phyloP scores from a whole-genome alignment of 1,140 invertebrate species.

The Laupala kohalensis region DNA sequence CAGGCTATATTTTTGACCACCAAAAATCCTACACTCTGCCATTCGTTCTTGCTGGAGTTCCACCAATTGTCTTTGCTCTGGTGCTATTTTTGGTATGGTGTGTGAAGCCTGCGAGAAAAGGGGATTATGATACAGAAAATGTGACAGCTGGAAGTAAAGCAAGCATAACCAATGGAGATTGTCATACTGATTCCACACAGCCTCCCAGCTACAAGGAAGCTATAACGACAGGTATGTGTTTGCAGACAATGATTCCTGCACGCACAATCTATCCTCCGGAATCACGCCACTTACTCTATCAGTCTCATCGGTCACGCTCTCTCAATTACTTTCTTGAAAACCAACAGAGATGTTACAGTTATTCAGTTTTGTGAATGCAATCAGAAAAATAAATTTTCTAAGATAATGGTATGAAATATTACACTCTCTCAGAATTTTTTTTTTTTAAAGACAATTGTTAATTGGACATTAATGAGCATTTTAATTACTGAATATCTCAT shows the following conservation, averaged over 20 bases:
- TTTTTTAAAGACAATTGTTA: too few species aligned
- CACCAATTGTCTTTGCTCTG: constrained; percentile 65
- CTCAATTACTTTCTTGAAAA: neutral
- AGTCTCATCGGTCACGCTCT: neutral
- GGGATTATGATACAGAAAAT: neutral
- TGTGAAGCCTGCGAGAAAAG: constrained; percentile 28
- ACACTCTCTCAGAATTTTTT: too few species aligned
- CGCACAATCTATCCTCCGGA: neutral
- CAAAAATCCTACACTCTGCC: constrained; percentile 54
- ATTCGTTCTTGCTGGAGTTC: constrained; percentile 69
- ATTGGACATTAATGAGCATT: too few species aligned
- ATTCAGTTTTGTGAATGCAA: constrained; percentile 1
- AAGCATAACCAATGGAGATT: neutral
- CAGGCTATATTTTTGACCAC: constrained; percentile 40
- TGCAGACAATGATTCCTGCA: neutral
- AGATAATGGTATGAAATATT: neutral
- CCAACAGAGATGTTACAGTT: neutral
- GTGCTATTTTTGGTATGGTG: constrained; percentile 58
- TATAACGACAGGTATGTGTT: neutral
- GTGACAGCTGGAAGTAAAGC: neutral
- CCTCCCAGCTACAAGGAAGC: constrained; percentile 4
- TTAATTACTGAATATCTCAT: too few species aligned
- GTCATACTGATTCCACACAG: neutral
- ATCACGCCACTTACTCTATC: neutral
- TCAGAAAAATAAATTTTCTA: neutral